Percentiles rank a stretch among this genome's conserved stretches.
phyloP scores from a whole-genome alignment of 2,888 invertebrate genomes.

The Dryocosmus kuriphilus region DNA sequence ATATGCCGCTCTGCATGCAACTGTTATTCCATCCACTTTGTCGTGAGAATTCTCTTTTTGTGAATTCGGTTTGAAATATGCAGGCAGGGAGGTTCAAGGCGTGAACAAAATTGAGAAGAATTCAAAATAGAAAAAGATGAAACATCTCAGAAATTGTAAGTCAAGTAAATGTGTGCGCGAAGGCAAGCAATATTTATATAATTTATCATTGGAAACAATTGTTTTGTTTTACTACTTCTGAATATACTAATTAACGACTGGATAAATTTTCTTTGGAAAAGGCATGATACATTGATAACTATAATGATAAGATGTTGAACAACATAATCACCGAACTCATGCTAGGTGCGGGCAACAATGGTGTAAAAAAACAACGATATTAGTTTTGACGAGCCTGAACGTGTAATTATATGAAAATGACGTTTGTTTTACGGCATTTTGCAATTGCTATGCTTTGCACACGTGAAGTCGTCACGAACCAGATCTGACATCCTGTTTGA shows the following conservation, averaged over 20 bases:
- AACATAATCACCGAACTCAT: constrained; percentile 47
- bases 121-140: not conserved
- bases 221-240: too few relatives aligned
- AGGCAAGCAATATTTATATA: too few relatives aligned
- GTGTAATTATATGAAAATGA: constrained; percentile 69
- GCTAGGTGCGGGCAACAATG: constrained; percentile 3
- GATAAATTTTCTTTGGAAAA: too few relatives aligned
- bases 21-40: not conserved
- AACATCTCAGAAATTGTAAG: not conserved
- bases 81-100: not conserved
- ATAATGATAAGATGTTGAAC: constrained; percentile 58
- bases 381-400: constrained; percentile 36
- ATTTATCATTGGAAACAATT: too few relatives aligned
- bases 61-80: not conserved
- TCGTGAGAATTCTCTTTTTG: not conserved
- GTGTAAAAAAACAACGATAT: constrained; percentile 20
- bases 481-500: constrained; percentile 26
- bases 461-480: constrained; percentile 40
- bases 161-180: not conserved
- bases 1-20: not conserved
- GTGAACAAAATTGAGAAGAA: not conserved
- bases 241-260: too few relatives aligned
- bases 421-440: constrained; percentile 60
- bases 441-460: constrained; percentile 3
- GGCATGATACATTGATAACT: too few relatives aligned